phyloP scores from a whole-genome alignment of 2,113 vertebrate species.

The Motacilla tschutschensis region DNA sequence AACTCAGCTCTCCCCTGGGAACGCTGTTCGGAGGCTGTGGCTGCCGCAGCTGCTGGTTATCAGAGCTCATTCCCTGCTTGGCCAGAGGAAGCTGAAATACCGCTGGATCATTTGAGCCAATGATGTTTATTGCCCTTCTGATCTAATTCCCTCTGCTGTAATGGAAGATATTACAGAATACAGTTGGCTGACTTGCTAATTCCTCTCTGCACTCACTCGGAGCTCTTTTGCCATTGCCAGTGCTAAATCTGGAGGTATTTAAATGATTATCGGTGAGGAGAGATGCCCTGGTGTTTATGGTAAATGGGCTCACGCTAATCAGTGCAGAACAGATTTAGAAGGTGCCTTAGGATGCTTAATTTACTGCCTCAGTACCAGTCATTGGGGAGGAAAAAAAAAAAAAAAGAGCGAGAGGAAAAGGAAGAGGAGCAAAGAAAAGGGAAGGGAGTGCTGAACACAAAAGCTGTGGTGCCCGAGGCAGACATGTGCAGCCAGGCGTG shows the following conservation, averaged over 20 bases:
- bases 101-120: conserved; percentile 34
- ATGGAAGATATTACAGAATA: conserved; percentile 52
- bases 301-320: conserved; percentile 60
- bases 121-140: conserved; percentile 63
- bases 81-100: conserved; percentile 41
- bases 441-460: conserved; percentile 8
- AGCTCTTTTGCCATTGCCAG: conserved; percentile 30
- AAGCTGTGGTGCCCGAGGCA: background rate
- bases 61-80: conserved; percentile 29
- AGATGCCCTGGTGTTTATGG: conserved; percentile 52
- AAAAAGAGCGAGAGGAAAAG: background rate
- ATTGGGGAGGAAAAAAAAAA: accelerated
- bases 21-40: background rate
- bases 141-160: conserved; percentile 52
- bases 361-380: conserved; percentile 50
- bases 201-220: conserved; percentile 29
- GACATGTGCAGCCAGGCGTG: conserved; percentile 35
- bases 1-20: background rate
- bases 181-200: conserved; percentile 49
- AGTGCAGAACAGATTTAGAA: conserved; percentile 69
- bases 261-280: conserved; percentile 47
- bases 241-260: conserved; percentile 60
- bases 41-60: conserved; percentile 46
- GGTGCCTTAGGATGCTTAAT: conserved; percentile 65
- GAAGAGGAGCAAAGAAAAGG: background rate